Conservation (phyloP, 2,888 invertebrate genomes). For the Xylota sylvarum region DNA sequence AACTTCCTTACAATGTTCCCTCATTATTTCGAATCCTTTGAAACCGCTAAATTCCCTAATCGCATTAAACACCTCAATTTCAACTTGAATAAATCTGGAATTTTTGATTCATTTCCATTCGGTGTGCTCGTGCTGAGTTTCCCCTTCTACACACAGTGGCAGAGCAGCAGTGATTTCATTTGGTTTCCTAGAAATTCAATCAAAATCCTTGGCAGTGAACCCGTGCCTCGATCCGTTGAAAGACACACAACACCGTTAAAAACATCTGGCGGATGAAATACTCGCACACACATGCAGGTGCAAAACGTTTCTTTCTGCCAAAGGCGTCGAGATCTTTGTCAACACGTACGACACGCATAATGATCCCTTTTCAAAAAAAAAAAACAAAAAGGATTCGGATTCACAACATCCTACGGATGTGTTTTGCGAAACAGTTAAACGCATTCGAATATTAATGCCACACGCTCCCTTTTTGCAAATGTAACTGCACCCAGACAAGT, state of each 20-base stretch:
- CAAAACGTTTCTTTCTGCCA: constrained; percentile 32
- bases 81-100: constrained; percentile 23
- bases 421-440: constrained; percentile 61
- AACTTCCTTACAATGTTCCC: not conserved
- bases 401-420: constrained; percentile 30
- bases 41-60: constrained; percentile 25
- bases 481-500: constrained; percentile 38
- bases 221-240: constrained; percentile 52
- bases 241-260: constrained; percentile 32
- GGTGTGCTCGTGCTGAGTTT: constrained; percentile 19
- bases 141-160: not conserved
- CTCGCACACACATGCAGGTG: constrained; percentile 57
- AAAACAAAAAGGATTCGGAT: constrained; percentile 59
- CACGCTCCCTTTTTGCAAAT: constrained; percentile 15
- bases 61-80: constrained; percentile 47
- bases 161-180: constrained; percentile 45
- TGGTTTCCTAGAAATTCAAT: constrained; percentile 59
- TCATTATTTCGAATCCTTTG: constrained; percentile 39
- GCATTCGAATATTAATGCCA: constrained; percentile 39
- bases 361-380: constrained; percentile 43
- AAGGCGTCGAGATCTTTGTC: constrained; percentile 60
- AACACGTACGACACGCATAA: constrained; percentile 68
- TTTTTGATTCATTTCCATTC: constrained; percentile 47
- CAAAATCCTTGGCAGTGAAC: constrained; percentile 56
- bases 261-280: constrained; percentile 59